Conservation (phyloP, 2,888 invertebrate species). For the Amphipyra tragopoginis region DNA sequence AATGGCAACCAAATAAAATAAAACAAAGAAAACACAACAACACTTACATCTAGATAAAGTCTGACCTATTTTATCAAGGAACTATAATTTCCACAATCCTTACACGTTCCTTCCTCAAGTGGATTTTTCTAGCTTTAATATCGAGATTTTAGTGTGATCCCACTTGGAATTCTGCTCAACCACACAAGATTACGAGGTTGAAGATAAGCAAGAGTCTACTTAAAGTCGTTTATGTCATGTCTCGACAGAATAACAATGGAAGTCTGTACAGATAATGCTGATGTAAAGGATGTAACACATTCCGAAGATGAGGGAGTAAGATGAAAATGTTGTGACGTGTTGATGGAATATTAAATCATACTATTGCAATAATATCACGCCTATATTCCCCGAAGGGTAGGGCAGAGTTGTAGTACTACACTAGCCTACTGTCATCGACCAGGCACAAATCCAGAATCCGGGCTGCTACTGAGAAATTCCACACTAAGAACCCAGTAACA, state of each 20-base stretch:
- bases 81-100: conserved; percentile 1
- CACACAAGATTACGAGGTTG: conserved; percentile 25
- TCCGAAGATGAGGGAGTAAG: not conserved
- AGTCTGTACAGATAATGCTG: not conserved
- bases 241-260: conserved; percentile 26
- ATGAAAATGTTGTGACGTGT: too few species aligned
- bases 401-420: too few species aligned
- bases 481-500: too few species aligned
- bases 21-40: too few species aligned
- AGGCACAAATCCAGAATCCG: too few species aligned
- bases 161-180: conserved; percentile 38
- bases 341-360: too few species aligned
- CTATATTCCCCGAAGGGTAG: too few species aligned
- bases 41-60: not conserved
- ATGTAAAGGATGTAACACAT: not conserved
- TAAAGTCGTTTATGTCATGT: conserved; percentile 24
- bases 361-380: too few species aligned
- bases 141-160: conserved; percentile 19
- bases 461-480: too few species aligned
- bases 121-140: conserved; percentile 24
- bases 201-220: conserved; percentile 27
- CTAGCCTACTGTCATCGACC: too few species aligned
- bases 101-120: conserved; percentile 40
- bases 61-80: conserved; percentile 8
- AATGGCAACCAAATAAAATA: too few species aligned